Conservation (phyloP, 2,113 vertebrate genomes). For the Amia ocellicauda region DNA sequence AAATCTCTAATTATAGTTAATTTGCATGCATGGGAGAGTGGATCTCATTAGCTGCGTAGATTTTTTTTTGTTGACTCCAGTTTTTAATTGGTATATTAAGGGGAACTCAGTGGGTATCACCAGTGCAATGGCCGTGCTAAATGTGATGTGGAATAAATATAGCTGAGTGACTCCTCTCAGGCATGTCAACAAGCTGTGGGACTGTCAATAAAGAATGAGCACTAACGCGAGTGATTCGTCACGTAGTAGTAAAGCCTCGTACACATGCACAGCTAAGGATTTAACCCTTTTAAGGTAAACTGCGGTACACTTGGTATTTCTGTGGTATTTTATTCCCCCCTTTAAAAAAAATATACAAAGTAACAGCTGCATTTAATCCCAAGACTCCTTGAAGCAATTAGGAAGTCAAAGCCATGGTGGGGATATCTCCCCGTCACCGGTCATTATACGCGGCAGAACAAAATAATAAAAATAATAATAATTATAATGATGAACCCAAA, state of each 20-base stretch:
- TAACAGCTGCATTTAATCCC: not conserved
- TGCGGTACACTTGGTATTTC: not conserved
- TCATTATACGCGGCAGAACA: too few species aligned
- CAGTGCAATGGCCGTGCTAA: constrained; percentile 22
- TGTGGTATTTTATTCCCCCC: not conserved
- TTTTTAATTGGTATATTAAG: constrained; percentile 29
- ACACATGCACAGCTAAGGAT: too few species aligned
- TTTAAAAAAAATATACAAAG: too few species aligned
- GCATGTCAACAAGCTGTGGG: too few species aligned
- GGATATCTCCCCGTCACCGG: not conserved
- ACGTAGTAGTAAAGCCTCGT: too few species aligned
- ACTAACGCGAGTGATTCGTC: too few species aligned
- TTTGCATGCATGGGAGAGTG: constrained; percentile 24
- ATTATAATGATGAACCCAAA: too few species aligned
- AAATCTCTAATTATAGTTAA: constrained; percentile 34
- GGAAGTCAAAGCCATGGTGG: not conserved
- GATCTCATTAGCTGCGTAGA: constrained; percentile 28
- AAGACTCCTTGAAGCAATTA: not conserved
- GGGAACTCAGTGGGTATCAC: constrained; percentile 18
- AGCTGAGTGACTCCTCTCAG: not conserved
- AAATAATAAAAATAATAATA: too few species aligned
- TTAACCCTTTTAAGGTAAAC: too few species aligned
- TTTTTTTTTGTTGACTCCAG: constrained; percentile 36
- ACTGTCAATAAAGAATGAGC: too few species aligned
- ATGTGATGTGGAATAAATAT: constrained; percentile 11